phyloP scores from a whole-genome alignment of 2,113 vertebrate species.

The Puffinus mauretanicus region DNA sequence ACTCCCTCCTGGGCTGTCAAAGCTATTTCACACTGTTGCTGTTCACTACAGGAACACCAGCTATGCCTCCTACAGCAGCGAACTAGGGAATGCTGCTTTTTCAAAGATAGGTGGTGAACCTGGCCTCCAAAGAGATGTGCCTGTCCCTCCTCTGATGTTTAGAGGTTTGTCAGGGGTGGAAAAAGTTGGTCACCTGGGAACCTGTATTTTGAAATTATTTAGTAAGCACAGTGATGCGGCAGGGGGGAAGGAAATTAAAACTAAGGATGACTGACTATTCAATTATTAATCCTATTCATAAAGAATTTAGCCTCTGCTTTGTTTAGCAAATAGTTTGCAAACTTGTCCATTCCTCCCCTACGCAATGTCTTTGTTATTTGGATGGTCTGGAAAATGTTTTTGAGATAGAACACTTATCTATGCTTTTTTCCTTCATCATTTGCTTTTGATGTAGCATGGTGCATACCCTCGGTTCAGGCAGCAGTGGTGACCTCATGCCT shows the following conservation, averaged over 20 bases:
- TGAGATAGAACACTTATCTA: not conserved
- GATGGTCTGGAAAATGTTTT: not conserved
- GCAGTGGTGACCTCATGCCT: not conserved
- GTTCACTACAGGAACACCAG: not conserved
- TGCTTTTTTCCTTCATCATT: not conserved
- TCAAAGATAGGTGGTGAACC: not conserved
- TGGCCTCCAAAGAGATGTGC: not conserved
- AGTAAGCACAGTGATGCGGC: not conserved
- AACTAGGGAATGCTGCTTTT: not conserved
- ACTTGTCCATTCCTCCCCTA: not conserved
- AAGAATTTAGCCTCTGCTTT: conserved; percentile 28
- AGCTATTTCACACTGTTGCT: not conserved
- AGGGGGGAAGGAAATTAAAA: not conserved
- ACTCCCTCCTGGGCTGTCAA: not conserved
- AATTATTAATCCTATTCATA: conserved; percentile 41
- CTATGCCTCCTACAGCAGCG: not conserved
- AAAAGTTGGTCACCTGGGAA: not conserved
- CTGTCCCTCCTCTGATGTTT: not conserved
- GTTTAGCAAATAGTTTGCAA: not conserved
- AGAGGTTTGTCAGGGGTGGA: not conserved
- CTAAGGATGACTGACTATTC: not conserved
- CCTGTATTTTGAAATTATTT: not conserved
- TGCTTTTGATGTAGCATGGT: not conserved
- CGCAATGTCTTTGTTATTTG: not conserved
- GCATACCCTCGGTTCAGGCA: not conserved